Percentiles rank a stretch among this genome's conserved stretches.
These are phyloP conservation scores for Nymphalis polychloros DNA, from an alignment of 2,888 invertebrate species.

Conservation along the genomic window DNA sequence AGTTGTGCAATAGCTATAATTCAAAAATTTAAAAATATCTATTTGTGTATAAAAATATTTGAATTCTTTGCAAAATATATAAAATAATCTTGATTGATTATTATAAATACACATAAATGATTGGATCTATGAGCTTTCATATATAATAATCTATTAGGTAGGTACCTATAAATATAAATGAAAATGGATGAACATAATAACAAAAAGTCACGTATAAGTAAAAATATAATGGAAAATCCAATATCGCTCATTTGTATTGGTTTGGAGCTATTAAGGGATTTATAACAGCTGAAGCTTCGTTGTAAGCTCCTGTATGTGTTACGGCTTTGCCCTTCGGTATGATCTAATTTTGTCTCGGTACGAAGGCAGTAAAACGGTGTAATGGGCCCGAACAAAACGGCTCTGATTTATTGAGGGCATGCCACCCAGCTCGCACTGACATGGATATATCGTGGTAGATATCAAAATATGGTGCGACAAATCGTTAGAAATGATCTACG, in stretches of 20 bases:
- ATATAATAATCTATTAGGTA: too few species aligned
- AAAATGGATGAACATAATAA: not conserved
- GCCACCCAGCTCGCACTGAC: conserved; percentile 56
- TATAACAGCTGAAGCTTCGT: conserved; percentile 65
- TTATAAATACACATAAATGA: too few species aligned
- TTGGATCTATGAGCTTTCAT: too few species aligned
- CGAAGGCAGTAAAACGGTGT: conserved; percentile 75
- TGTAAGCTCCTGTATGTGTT: conserved; percentile 41
- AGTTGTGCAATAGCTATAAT: too few species aligned
- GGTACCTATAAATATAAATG: too few species aligned
- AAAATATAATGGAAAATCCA: not conserved
- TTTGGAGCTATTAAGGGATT: conserved; percentile 67
- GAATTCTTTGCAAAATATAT: too few species aligned
- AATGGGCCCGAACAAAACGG: conserved; percentile 75
- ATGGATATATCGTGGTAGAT: conserved; percentile 73
- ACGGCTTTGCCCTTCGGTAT: conserved; percentile 66
- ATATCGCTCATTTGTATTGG: conserved; percentile 42
- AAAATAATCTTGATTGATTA: too few species aligned
- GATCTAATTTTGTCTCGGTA: conserved; percentile 77
- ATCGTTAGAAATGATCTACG: conserved; percentile 5
- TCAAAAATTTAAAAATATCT: too few species aligned
- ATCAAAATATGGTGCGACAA: conserved; percentile 24
- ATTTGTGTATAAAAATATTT: too few species aligned
- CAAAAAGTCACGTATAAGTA: too few species aligned
- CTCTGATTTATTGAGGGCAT: conserved; percentile 50